phyloP scores from a whole-genome alignment of 2,888 invertebrate species.

The Troides aeacus region DNA sequence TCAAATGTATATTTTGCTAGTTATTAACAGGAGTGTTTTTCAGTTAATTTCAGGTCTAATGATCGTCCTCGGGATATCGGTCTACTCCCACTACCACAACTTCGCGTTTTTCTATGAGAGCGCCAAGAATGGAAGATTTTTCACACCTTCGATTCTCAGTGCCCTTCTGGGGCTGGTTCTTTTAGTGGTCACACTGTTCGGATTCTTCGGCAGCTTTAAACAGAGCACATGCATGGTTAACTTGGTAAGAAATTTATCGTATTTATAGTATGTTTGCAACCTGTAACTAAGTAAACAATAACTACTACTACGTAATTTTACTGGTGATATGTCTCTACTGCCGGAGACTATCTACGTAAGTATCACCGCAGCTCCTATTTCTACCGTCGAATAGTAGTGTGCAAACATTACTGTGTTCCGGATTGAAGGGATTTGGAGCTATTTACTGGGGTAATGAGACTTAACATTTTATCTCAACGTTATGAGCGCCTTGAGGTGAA shows the following conservation, averaged over 20 bases:
- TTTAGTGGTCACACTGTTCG: slow-evolving; percentile 88
- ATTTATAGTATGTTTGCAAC: neutral
- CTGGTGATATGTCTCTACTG: too few species aligned
- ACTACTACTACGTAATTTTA: too few species aligned
- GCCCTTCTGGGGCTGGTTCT: slow-evolving; percentile 87
- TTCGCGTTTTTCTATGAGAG: slow-evolving; percentile 63
- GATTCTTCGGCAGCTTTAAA: slow-evolving; percentile 90
- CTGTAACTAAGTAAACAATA: too few species aligned
- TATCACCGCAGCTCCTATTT: too few species aligned
- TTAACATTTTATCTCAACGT: too few species aligned
- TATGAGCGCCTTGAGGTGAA: too few species aligned
- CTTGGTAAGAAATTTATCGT: slow-evolving; percentile 60
- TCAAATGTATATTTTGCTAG: neutral
- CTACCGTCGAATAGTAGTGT: too few species aligned
- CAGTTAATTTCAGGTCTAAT: slow-evolving; percentile 65
- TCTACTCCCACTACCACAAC: slow-evolving; percentile 66
- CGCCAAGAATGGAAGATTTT: slow-evolving; percentile 69
- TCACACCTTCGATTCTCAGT: slow-evolving; percentile 87
- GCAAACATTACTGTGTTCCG: too few species aligned
- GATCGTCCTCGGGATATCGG: slow-evolving; percentile 69
- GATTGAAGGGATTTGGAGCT: too few species aligned
- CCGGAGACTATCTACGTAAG: too few species aligned
- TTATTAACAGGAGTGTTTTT: slow-evolving; percentile 33
- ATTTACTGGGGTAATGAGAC: too few species aligned
- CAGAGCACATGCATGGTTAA: slow-evolving; percentile 87